Conservation (phyloP, 2,888 invertebrate genomes). For the Agrenia bidenticulata region DNA sequence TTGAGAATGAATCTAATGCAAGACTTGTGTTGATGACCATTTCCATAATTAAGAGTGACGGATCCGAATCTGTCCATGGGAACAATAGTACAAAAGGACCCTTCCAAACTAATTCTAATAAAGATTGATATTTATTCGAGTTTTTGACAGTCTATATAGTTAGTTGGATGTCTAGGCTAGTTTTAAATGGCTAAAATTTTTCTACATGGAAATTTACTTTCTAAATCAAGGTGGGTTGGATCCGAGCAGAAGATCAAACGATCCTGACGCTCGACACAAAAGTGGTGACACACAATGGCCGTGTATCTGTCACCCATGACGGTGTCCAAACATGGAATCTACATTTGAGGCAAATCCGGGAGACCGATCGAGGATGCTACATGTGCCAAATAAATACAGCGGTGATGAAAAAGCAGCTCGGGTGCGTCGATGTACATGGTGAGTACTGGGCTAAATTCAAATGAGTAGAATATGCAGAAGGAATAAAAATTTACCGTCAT, state of each 20-base stretch:
- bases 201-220: constrained; percentile 20
- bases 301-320: constrained; percentile 80
- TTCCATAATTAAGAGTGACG: too few relatives aligned
- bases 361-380: constrained; percentile 82
- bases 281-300: constrained; percentile 78
- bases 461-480: background rate
- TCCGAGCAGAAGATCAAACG: constrained; percentile 87
- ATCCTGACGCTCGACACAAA: constrained; percentile 80
- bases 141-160: too few relatives aligned
- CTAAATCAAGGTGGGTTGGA: constrained; percentile 75
- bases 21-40: too few relatives aligned
- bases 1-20: too few relatives aligned
- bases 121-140: too few relatives aligned
- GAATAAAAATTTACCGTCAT: constrained; percentile 6
- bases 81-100: too few relatives aligned
- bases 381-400: constrained; percentile 91
- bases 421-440: constrained; percentile 87
- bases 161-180: too few relatives aligned
- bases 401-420: constrained; percentile 81
- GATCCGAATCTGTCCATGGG: too few relatives aligned
- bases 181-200: too few relatives aligned
- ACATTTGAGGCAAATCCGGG: constrained; percentile 76
- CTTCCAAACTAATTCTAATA: too few relatives aligned
- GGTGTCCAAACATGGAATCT: constrained; percentile 81
- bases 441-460: constrained; percentile 55